These are phyloP conservation scores for Sphaeramia orbicularis DNA, from an alignment of 2,797 vertebrate species.

Conservation along the genomic window DNA sequence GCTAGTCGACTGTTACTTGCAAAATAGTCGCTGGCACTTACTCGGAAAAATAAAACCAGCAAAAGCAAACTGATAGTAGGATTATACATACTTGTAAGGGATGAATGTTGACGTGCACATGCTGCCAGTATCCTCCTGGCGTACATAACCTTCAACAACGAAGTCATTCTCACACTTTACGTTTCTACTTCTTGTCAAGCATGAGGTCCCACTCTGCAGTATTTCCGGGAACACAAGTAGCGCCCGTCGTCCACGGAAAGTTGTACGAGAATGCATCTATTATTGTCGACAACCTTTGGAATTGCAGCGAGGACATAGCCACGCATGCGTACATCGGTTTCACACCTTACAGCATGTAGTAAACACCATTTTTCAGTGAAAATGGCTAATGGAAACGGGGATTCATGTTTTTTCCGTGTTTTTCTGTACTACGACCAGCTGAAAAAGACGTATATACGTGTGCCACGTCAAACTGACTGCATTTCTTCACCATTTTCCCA, in stretches of 20 bases:
- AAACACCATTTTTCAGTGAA: too few relatives aligned
- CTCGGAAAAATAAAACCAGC: too few relatives aligned
- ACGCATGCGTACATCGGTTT: conserved; percentile 11
- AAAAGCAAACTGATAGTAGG: too few relatives aligned
- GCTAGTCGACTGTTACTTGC: too few relatives aligned
- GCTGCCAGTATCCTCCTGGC: conserved; percentile 7
- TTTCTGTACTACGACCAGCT: too few relatives aligned
- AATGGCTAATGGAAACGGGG: too few relatives aligned
- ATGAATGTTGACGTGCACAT: conserved; percentile 54
- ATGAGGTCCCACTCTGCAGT: conserved; percentile 45
- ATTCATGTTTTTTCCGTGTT: too few relatives aligned
- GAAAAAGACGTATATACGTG: too few relatives aligned
- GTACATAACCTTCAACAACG: conserved; percentile 17
- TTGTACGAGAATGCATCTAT: not conserved
- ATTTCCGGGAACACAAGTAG: not conserved
- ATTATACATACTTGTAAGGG: conserved; percentile 67
- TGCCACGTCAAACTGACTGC: too few relatives aligned
- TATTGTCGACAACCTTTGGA: conserved; percentile 34
- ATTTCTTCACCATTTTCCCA: too few relatives aligned
- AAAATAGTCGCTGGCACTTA: too few relatives aligned
- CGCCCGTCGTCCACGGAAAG: not conserved
- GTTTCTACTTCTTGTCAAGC: rapidly evolving
- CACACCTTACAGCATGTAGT: too few relatives aligned
- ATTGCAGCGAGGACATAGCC: not conserved
- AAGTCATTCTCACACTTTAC: conserved; percentile 48